Evolutionary conservation across 2,113 vertebrate genomes (phyloP).

Genomic region (Gambusia holbrooki): DNA sequence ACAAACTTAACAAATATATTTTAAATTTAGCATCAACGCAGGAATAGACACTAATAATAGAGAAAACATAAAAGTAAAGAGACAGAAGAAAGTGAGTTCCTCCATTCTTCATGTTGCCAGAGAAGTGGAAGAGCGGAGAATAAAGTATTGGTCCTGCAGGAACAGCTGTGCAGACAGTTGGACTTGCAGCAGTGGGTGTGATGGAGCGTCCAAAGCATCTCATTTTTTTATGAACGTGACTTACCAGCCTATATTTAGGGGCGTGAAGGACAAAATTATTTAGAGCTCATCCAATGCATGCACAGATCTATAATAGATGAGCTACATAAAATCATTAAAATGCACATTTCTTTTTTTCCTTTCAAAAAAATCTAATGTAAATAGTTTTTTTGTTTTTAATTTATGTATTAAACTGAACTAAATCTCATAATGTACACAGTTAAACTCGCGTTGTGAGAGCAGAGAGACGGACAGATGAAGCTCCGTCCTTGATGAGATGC

Average conservation of each 20-base stretch:
- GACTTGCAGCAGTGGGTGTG: neutral
- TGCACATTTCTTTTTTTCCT: neutral
- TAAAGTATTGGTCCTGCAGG: neutral
- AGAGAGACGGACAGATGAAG: neutral
- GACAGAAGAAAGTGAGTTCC: neutral
- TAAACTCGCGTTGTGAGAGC: neutral
- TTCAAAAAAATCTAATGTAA: neutral
- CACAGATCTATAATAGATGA: neutral
- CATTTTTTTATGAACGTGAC: neutral
- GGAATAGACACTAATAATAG: neutral
- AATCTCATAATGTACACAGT: neutral
- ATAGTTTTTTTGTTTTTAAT: neutral
- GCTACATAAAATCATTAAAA: neutral
- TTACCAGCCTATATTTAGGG: neutral
- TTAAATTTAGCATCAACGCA: neutral
- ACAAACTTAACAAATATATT: neutral
- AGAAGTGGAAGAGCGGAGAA: neutral
- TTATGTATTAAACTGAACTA: neutral
- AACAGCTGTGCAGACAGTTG: neutral
- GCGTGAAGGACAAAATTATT: neutral
- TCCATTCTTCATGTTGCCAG: neutral
- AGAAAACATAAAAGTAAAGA: neutral
- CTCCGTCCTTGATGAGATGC: constrained; percentile 52
- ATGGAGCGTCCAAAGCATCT: neutral
- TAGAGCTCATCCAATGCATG: neutral